These are phyloP conservation scores for Mongoloraphidia duomilia DNA, from an alignment of 2,888 invertebrate genomes.

Conservation along the genomic window DNA sequence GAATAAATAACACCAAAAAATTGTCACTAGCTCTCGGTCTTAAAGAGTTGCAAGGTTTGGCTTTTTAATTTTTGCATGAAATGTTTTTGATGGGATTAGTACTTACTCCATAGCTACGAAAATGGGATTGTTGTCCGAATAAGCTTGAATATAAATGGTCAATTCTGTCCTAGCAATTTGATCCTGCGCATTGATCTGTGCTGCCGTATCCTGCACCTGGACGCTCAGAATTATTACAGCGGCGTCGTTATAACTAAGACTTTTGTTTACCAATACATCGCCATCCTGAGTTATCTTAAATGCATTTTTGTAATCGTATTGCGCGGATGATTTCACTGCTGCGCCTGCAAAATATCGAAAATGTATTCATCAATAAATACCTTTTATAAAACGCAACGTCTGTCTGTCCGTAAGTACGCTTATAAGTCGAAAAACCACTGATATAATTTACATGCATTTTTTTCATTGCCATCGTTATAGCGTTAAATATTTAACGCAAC, in stretches of 20 bases:
- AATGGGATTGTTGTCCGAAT: slow-evolving; percentile 60
- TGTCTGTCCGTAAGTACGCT: no score
- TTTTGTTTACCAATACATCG: slow-evolving; percentile 49
- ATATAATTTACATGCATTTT: no score
- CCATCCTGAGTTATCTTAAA: slow-evolving; percentile 60
- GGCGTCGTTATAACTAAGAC: slow-evolving; percentile 55
- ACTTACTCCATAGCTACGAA: slow-evolving; percentile 57
- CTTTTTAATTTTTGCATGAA: no score
- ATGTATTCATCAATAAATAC: no score
- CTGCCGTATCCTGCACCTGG: slow-evolving; percentile 55
- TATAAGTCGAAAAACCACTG: no score
- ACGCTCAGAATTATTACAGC: slow-evolving; percentile 61
- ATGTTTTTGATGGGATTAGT: no score
- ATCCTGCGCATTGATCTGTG: slow-evolving; percentile 44
- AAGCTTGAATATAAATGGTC: slow-evolving; percentile 63
- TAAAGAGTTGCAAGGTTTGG: no score
- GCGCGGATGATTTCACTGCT: slow-evolving; percentile 41
- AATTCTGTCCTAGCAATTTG: slow-evolving; percentile 55
- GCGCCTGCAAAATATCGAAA: slow-evolving; percentile 23
- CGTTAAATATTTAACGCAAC: no score
- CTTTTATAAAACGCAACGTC: no score
- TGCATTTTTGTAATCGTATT: slow-evolving; percentile 48
- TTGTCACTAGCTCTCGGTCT: no score
- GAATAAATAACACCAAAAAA: no score
- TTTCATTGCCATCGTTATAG: no score